Percentiles rank a stretch among this genome's conserved stretches.
phyloP scores from a whole-genome alignment of 2,797 vertebrate species.

The Botia kubotai region DNA sequence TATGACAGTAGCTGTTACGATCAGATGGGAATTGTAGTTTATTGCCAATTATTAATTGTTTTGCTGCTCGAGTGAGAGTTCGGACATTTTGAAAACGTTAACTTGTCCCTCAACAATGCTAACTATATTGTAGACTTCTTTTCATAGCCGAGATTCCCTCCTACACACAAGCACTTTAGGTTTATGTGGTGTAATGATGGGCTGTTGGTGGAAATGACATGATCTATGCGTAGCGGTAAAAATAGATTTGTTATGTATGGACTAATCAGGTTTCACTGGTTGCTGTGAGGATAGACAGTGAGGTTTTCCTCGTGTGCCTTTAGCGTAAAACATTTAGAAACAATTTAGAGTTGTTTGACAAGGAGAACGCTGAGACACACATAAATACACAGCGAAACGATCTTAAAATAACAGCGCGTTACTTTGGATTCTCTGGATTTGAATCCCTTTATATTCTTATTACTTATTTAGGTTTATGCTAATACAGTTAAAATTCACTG shows the following conservation, averaged over 20 bases:
- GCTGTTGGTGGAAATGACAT: constrained; percentile 39
- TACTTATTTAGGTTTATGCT: constrained; percentile 24
- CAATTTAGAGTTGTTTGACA: constrained; percentile 34
- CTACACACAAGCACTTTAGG: constrained; percentile 30
- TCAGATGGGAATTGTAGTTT: constrained; percentile 1
- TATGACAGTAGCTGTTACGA: constrained; percentile 1
- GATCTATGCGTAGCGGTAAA: constrained; percentile 71
- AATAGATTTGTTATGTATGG: constrained; percentile 40
- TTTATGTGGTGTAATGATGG: constrained; percentile 34
- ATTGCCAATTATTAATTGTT: constrained; percentile 4
- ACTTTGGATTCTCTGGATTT: constrained; percentile 36
- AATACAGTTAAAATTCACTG: constrained; percentile 27
- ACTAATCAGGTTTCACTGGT: constrained; percentile 27
- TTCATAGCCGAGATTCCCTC: constrained; percentile 10
- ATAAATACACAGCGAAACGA: constrained; percentile 36
- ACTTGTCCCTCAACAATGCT: neutral
- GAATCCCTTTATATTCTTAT: constrained; percentile 46
- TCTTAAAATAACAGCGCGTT: constrained; percentile 57
- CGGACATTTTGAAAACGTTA: neutral
- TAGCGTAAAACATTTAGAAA: constrained; percentile 41
- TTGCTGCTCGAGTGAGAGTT: constrained; percentile 3
- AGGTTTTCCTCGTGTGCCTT: constrained; percentile 76
- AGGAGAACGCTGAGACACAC: constrained; percentile 34
- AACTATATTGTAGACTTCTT: neutral
- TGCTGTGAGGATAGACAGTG: constrained; percentile 52